Conservation (phyloP, 2,888 invertebrate genomes). For the Machimus atricapillus region DNA sequence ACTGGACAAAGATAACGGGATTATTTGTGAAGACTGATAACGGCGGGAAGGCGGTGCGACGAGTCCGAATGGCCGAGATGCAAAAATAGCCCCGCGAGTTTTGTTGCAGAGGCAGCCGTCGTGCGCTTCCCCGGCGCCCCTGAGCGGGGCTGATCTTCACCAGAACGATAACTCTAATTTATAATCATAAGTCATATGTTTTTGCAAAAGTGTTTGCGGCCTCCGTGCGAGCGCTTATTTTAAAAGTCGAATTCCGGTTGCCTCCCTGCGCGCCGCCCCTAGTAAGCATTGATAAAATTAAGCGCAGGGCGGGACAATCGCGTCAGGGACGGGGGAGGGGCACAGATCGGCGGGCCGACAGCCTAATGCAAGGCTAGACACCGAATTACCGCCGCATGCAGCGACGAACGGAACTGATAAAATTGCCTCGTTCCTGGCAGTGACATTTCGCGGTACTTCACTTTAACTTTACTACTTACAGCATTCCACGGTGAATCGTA, state of each 20-base stretch:
- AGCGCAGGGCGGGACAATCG: background rate
- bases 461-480: constrained; percentile 1
- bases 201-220: background rate
- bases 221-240: background rate
- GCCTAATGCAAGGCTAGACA: background rate
- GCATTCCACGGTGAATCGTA: constrained; percentile 11
- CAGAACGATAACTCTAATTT: background rate
- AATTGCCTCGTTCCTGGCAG: background rate
- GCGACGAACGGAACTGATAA: background rate
- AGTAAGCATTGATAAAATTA: background rate
- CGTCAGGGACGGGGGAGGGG: background rate
- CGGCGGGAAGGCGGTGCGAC: background rate
- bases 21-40: background rate
- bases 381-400: background rate
- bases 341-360: background rate
- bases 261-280: background rate
- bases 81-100: background rate
- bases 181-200: background rate
- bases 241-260: background rate
- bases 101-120: background rate
- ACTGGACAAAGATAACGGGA: background rate
- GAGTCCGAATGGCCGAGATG: background rate
- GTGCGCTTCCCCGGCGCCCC: background rate
- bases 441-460: background rate
- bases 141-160: background rate